Conservation (phyloP, 2,888 invertebrate genomes). For the Eupeodes luniger region DNA sequence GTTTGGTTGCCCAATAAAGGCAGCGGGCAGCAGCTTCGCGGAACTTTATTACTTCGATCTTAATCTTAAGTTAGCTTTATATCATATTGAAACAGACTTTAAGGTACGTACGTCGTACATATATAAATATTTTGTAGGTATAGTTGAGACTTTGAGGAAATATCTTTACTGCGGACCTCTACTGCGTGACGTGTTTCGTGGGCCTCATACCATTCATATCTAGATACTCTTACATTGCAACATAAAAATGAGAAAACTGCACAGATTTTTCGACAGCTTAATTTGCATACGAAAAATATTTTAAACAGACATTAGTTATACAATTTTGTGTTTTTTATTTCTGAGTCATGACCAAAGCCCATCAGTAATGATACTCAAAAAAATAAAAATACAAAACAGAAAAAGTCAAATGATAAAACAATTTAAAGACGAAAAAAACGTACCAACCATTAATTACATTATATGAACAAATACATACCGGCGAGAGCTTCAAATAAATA, state of each 20-base stretch:
- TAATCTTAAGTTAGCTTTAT: slow-evolving; percentile 46
- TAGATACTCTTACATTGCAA: slow-evolving; percentile 27
- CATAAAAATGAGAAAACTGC: slow-evolving; percentile 47
- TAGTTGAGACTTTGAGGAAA: slow-evolving; percentile 41
- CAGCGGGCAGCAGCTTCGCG: slow-evolving; percentile 37
- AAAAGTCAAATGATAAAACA: slow-evolving; percentile 14
- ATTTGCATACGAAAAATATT: slow-evolving; percentile 58
- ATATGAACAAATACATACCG: slow-evolving; percentile 45
- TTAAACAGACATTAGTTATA: slow-evolving; percentile 56
- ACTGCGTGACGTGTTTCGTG: slow-evolving; percentile 30
- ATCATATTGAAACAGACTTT: background rate
- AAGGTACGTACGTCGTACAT: background rate
- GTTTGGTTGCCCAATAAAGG: slow-evolving; percentile 39
- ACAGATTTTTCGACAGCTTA: slow-evolving; percentile 53
- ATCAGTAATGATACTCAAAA: background rate
- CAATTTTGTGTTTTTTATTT: slow-evolving; percentile 10
- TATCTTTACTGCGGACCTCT: slow-evolving; percentile 27
- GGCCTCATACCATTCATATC: background rate
- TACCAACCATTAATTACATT: slow-evolving; percentile 30
- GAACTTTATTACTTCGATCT: slow-evolving; percentile 61
- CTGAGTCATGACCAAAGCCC: slow-evolving; percentile 36
- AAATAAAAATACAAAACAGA: background rate
- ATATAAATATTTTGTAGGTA: background rate
- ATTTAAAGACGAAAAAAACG: slow-evolving; percentile 6
- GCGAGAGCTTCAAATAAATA: slow-evolving; percentile 54